phyloP scores from a whole-genome alignment of 1,140 invertebrate genomes.

The Trichonephila clavipes region DNA sequence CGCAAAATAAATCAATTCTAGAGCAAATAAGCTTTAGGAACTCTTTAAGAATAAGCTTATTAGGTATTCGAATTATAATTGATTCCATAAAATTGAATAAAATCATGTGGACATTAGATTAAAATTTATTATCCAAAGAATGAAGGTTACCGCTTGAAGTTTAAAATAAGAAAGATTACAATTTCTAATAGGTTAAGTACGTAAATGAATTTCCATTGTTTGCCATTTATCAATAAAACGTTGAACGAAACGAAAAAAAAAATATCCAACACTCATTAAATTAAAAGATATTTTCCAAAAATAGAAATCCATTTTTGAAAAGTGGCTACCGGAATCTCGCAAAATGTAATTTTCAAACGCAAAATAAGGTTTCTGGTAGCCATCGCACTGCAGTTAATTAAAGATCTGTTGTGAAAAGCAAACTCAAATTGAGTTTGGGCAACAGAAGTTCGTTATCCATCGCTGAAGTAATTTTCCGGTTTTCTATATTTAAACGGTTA shows the following conservation, averaged over 20 bases:
- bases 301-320: conserved; percentile 2
- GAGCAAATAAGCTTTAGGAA: no score
- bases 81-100: no score
- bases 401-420: background rate
- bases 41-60: no score
- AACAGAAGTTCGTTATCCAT: background rate
- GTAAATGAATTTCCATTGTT: background rate
- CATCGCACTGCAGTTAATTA: background rate
- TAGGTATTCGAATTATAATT: no score
- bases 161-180: no score
- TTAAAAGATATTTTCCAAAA: background rate
- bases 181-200: no score
- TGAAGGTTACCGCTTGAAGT: no score
- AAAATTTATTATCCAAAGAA: no score
- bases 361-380: conserved; percentile 11
- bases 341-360: conserved; percentile 6
- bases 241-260: background rate
- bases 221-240: background rate
- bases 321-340: background rate
- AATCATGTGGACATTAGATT: no score
- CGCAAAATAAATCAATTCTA: no score
- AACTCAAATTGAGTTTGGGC: background rate
- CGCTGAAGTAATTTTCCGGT: conserved; percentile 12
- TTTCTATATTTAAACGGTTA: conserved; percentile 36
- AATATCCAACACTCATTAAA: background rate